Conservation (phyloP, 2,113 vertebrate genomes). For the Cinclus mexicanus region DNA sequence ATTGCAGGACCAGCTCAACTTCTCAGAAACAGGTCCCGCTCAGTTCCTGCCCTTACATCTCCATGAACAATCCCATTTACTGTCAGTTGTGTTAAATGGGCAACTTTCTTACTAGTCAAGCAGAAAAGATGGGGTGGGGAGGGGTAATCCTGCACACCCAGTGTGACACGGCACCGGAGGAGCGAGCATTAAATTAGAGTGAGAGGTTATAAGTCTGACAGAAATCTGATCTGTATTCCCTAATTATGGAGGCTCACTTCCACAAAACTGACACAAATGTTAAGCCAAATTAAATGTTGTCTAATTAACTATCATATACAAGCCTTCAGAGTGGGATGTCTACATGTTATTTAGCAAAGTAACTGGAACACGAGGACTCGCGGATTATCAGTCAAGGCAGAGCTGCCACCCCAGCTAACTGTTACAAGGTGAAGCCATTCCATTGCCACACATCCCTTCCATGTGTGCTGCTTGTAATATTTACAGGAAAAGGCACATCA, state of each 20-base stretch:
- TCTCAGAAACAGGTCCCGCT: neutral
- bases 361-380: neutral
- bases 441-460: constrained; percentile 33
- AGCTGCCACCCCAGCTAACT: constrained; percentile 37
- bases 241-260: constrained; percentile 79
- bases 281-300: constrained; percentile 79
- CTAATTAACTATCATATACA: constrained; percentile 78
- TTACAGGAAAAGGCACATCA: constrained; percentile 78
- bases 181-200: constrained; percentile 71
- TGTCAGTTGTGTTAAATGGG: constrained; percentile 50
- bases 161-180: constrained; percentile 62
- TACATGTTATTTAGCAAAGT: constrained; percentile 57
- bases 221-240: constrained; percentile 75
- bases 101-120: constrained; percentile 72
- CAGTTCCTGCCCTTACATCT: constrained; percentile 57
- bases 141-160: neutral
- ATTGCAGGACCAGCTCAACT: neutral
- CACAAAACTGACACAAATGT: constrained; percentile 74
- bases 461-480: constrained; percentile 69
- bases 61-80: constrained; percentile 72
- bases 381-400: neutral
- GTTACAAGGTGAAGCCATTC: constrained; percentile 32
- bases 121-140: constrained; percentile 61
- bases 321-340: constrained; percentile 54
- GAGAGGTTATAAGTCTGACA: constrained; percentile 75